Base-by-base conservation (phyloP, 2,888 invertebrate species). In the Orchesella flavescens region DNA sequence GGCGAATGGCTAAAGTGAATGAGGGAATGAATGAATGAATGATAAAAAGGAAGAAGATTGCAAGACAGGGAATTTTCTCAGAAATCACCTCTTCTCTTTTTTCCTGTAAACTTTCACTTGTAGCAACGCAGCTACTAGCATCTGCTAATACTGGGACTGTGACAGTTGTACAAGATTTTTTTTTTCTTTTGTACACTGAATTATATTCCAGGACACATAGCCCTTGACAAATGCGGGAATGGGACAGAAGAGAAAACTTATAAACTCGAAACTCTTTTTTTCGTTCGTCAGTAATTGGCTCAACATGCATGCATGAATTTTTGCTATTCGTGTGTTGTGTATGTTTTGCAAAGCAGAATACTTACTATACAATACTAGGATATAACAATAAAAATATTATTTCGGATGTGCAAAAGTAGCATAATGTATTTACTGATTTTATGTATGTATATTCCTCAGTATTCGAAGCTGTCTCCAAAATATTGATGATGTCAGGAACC, bases 31-130 rank as follows among this genome's bases (percentile, higher is more conserved):
- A 74, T 73, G 75, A 79, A 74, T 73, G 71, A 74, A 78, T 73
- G 73, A 74, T 66, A 79, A 63, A 78, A 68, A 55, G 59, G 49
- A 61, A 61, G 19, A 84, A 66, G 74, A 82, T 81, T 81, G 68
- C 74, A 63, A 71, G 61, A 77, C 63, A 49, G 17, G 61, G 59
- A 74, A 73, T 76, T 66, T 82, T 71, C 53, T 19, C 24, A 55
- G 76, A 75, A 81, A 75, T 81, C 74, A 75, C 81, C 74, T 44
- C 66, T 24, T 21, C 34, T 24, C 63, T 63, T 53, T n/a, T 19
- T 49, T 76, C 53, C 66, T 55, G 49, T 76, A 24, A 43, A 44
- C 66, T 61, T 57, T 57, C 57, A 5, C 57, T 59, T 5, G 17
- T 15, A 59, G 59, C n/a, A 59, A 19, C 5, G 19, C 12, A 19